Percentiles rank a stretch among this genome's conserved stretches.
phyloP scores from a whole-genome alignment of 2,797 vertebrate genomes.

The Acanthopagrus latus region DNA sequence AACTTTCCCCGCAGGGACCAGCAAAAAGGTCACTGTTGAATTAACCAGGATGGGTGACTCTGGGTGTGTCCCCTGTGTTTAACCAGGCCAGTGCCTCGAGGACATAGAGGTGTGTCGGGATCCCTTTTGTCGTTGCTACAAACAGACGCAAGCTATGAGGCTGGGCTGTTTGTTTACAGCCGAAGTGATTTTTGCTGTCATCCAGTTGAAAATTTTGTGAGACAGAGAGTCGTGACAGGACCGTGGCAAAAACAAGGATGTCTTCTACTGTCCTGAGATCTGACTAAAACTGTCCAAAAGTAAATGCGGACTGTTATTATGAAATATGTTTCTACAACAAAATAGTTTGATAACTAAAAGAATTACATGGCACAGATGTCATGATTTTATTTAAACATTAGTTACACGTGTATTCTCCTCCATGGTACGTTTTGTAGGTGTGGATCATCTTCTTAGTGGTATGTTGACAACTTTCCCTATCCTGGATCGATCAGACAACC shows the following conservation, averaged over 20 bases:
- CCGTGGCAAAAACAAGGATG: not conserved
- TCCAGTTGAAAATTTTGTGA: not conserved
- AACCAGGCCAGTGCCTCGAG: constrained; percentile 9
- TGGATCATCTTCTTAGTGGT: too few species aligned
- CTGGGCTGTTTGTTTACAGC: constrained; percentile 13
- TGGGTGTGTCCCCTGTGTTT: constrained; percentile 46
- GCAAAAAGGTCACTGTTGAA: constrained; percentile 44
- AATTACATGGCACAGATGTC: too few species aligned
- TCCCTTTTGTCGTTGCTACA: constrained; percentile 17
- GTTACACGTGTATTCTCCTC: too few species aligned
- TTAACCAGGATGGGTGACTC: constrained; percentile 39
- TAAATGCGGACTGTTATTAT: too few species aligned
- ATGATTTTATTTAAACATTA: too few species aligned
- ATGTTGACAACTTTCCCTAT: too few species aligned
- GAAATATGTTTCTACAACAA: too few species aligned
- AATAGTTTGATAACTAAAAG: too few species aligned
- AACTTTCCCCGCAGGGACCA: constrained; percentile 26
- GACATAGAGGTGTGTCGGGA: constrained; percentile 49
- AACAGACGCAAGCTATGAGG: not conserved
- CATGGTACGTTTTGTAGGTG: too few species aligned
- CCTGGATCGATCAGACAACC: not conserved
- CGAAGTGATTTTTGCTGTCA: not conserved
- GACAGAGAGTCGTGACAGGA: not conserved
- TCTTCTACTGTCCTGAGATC: not conserved
- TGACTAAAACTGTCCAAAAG: too few species aligned